Evolutionary conservation across 2,888 invertebrate species (phyloP).

Genomic region (Lasioglossum lativentre): DNA sequence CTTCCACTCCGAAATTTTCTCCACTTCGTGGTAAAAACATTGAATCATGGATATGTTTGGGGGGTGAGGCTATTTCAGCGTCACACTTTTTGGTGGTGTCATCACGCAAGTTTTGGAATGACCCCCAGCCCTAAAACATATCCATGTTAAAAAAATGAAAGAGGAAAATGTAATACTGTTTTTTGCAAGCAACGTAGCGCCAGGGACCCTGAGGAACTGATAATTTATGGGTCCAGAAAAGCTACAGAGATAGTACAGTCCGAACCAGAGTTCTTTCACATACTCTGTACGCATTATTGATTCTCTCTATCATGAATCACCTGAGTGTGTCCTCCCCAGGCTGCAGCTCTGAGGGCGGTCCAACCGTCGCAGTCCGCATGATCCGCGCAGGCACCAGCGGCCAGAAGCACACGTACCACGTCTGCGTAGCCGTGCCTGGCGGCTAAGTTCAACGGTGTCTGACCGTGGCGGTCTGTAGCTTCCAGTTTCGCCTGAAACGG

Average conservation of each 20-base stretch:
- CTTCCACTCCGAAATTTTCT: too few relatives aligned
- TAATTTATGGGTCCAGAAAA: too few relatives aligned
- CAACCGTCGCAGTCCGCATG: conserved; percentile 94
- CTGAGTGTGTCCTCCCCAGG: conserved; percentile 98
- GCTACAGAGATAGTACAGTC: too few relatives aligned
- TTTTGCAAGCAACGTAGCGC: too few relatives aligned
- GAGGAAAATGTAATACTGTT: not conserved
- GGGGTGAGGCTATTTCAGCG: too few relatives aligned
- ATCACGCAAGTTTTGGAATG: too few relatives aligned
- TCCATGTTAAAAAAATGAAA: not conserved
- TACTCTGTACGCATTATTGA: not conserved
- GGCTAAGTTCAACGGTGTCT: conserved; percentile 94
- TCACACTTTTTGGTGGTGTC: too few relatives aligned
- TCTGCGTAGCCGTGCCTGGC: conserved; percentile 91
- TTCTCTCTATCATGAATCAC: conserved; percentile 80
- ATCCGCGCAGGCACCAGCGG: conserved; percentile 90
- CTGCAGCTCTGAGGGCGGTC: conserved; percentile 96
- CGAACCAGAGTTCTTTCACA: too few relatives aligned
- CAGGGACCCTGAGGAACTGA: too few relatives aligned
- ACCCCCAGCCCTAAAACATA: too few relatives aligned
- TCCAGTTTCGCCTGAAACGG: conserved; percentile 85
- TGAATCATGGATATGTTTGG: too few relatives aligned
- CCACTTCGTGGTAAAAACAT: too few relatives aligned
- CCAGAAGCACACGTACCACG: conserved; percentile 88
- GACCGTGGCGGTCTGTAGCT: conserved; percentile 91